phyloP scores from a whole-genome alignment of 2,888 invertebrate species.

The Polymixis flavicincta region DNA sequence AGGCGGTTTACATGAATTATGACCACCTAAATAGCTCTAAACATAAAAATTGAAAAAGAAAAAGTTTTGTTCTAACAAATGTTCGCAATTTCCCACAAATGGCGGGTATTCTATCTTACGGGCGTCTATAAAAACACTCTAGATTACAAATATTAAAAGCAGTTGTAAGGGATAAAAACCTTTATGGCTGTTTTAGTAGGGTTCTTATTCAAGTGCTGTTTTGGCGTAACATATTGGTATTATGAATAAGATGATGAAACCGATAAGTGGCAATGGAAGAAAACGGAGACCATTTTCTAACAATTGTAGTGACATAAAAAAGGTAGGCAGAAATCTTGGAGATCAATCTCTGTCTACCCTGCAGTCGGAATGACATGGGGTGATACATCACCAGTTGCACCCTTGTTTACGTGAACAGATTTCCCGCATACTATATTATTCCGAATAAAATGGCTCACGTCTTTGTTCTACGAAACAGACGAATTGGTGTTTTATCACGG shows the following conservation, averaged over 20 bases:
- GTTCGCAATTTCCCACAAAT: conserved; percentile 74
- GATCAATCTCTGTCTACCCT: conserved; percentile 43
- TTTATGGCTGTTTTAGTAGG: conserved; percentile 52
- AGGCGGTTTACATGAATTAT: conserved; percentile 41
- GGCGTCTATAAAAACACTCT: conserved; percentile 74
- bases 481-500: conserved; percentile 25
- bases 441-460: conserved; percentile 31
- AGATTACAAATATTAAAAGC: conserved; percentile 76
- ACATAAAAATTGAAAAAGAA: conserved; percentile 62
- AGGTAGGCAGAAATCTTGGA: conserved; percentile 6
- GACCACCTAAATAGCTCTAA: conserved; percentile 39
- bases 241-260: conserved; percentile 11
- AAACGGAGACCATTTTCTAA: neutral
- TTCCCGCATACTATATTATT: conserved; percentile 28
- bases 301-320: neutral
- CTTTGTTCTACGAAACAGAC: conserved; percentile 16
- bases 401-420: conserved; percentile 49
- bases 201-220: conserved; percentile 30
- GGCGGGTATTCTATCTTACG: conserved; percentile 74
- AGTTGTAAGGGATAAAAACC: conserved; percentile 54
- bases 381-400: conserved; percentile 47
- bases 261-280: conserved; percentile 14
- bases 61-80: conserved; percentile 72
- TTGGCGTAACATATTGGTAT: conserved; percentile 11
- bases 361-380: conserved; percentile 37